These are phyloP conservation scores for Drosophila sproati DNA, from an alignment of 1,140 invertebrate genomes.

Conservation along the genomic window DNA sequence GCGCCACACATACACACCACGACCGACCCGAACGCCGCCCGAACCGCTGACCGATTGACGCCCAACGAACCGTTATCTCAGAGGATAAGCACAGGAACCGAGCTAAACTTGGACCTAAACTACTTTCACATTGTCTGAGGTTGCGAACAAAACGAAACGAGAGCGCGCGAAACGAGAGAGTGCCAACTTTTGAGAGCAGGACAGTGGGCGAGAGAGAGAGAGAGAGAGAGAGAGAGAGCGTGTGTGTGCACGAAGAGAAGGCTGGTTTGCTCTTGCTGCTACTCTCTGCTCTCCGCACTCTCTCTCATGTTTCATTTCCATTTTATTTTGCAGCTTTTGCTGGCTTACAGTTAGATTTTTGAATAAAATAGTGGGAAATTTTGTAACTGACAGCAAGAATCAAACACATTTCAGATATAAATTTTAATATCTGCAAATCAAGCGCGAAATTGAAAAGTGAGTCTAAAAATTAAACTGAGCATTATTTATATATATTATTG, in stretches of 20 bases:
- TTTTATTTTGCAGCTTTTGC: conserved; percentile 3
- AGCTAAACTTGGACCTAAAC: conserved; percentile 46
- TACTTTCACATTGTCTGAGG: conserved; percentile 68
- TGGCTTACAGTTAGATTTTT: conserved; percentile 15
- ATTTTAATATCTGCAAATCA: no score
- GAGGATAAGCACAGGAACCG: conserved; percentile 59
- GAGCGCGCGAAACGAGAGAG: not conserved
- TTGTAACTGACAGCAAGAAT: not conserved
- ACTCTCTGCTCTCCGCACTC: not conserved
- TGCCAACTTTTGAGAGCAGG: not conserved
- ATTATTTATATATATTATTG: no score
- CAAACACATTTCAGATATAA: no score
- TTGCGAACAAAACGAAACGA: conserved; percentile 20
- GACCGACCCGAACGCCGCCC: conserved; percentile 2
- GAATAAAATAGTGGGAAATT: conserved; percentile 64
- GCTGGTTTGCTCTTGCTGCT: conserved; percentile 25
- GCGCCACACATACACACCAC: conserved; percentile 24
- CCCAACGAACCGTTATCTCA: conserved; percentile 62
- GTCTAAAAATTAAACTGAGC: no score
- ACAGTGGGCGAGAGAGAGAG: conserved; percentile 9
- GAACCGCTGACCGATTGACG: conserved; percentile 17
- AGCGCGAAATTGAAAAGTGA: no score
- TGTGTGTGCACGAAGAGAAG: conserved; percentile 26
- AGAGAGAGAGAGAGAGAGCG: conserved; percentile 5
- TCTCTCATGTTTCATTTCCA: conserved; percentile 55